Conservation (phyloP, 2,797 vertebrate species). For the Numenius phaeopus region DNA sequence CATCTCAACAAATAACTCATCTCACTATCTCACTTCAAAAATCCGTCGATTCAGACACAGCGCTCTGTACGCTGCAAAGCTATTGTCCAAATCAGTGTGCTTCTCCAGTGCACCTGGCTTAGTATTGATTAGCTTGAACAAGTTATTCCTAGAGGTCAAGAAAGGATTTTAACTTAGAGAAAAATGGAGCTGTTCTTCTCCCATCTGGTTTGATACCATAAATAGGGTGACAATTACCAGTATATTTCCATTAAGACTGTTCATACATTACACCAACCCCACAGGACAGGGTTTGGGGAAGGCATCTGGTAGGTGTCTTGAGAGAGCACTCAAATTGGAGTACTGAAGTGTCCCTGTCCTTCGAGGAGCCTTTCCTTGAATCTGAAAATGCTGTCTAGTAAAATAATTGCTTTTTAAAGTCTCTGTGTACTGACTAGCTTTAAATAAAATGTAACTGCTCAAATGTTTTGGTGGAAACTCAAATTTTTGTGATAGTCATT, state of each 20-base stretch:
- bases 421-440: background rate
- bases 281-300: background rate
- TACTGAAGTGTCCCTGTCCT: background rate
- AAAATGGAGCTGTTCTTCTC: background rate
- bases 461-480: background rate
- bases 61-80: rapidly evolving
- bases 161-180: background rate
- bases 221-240: background rate
- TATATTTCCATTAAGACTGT: background rate
- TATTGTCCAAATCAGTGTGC: background rate
- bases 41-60: background rate
- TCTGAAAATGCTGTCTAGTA: background rate
- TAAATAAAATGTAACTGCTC: background rate
- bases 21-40: background rate
- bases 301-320: background rate
- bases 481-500: background rate
- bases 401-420: background rate
- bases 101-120: background rate
- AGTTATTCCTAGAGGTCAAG: background rate
- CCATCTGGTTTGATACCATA: background rate
- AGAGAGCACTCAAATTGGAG: background rate
- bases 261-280: background rate
- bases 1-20: background rate
- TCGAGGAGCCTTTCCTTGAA: background rate
- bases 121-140: background rate